Evolutionary conservation across 2,113 vertebrate genomes (phyloP).

Genomic region (Oceanodroma tethys): DNA sequence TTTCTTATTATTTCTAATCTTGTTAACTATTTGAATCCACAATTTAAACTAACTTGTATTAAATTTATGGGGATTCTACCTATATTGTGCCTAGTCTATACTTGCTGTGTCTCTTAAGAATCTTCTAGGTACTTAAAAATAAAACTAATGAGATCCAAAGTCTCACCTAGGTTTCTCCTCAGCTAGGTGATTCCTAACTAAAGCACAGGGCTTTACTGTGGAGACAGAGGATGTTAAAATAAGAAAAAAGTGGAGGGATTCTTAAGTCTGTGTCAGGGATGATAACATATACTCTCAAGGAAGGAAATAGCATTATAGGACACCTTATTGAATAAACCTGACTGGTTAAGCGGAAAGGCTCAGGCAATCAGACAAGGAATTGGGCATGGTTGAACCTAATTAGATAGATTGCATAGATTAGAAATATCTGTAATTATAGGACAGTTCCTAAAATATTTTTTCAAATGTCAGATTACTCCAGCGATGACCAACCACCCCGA

Average conservation of each 20-base stretch:
- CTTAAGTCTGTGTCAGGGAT: conserved; percentile 1
- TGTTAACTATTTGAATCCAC: conserved; percentile 12
- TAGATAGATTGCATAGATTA: conserved; percentile 44
- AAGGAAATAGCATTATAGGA: conserved; percentile 60
- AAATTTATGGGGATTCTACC: neutral
- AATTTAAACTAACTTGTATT: neutral
- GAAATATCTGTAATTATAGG: conserved; percentile 34
- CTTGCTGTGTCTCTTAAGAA: neutral
- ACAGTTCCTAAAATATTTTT: conserved; percentile 54
- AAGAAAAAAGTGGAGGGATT: conserved; percentile 2
- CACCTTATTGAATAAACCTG: conserved; percentile 61
- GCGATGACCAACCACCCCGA: neutral
- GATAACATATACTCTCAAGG: conserved; percentile 43
- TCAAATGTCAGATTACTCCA: neutral
- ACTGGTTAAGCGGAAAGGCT: conserved; percentile 42
- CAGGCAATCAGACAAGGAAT: conserved; percentile 31
- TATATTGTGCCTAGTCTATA: neutral
- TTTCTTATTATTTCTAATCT: conserved; percentile 34
- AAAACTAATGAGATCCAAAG: neutral
- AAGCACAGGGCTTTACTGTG: neutral
- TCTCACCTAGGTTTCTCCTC: neutral
- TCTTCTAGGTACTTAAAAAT: neutral
- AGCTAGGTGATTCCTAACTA: neutral
- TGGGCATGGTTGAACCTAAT: conserved; percentile 45
- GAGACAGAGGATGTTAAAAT: neutral